Percentiles rank a stretch among this genome's conserved stretches.
Conservation (phyloP, 2,797 vertebrate species). For the Gymnoscopelus braueri region DNA sequence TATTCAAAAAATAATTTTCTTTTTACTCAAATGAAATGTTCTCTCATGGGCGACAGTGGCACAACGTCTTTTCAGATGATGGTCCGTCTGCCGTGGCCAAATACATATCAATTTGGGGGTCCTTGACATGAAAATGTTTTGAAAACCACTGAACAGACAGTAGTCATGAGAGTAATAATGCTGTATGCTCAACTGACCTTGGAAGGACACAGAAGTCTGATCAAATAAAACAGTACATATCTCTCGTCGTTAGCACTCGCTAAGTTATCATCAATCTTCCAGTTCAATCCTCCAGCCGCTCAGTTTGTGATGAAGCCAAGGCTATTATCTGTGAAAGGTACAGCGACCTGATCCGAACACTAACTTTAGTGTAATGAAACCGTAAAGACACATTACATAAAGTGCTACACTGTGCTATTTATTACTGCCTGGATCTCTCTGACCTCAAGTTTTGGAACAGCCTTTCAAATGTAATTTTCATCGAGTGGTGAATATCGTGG, state of each 20-base stretch:
- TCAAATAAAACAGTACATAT: slow-evolving; percentile 30
- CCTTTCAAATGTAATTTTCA: slow-evolving; percentile 16
- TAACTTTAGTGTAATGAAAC: slow-evolving; percentile 29
- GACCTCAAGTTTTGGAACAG: slow-evolving; percentile 27
- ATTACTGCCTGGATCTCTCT: background rate
- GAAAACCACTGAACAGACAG: too few species aligned
- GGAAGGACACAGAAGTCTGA: slow-evolving; percentile 6
- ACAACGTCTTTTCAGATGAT: too few species aligned
- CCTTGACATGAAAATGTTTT: too few species aligned
- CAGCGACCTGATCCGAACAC: slow-evolving; percentile 20
- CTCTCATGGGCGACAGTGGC: too few species aligned
- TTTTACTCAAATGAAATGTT: too few species aligned
- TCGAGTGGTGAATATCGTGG: too few species aligned
- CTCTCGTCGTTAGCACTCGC: slow-evolving; percentile 29
- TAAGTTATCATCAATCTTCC: background rate
- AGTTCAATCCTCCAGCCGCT: slow-evolving; percentile 8
- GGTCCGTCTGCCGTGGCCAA: too few species aligned
- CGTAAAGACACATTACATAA: background rate
- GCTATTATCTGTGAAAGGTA: slow-evolving; percentile 32
- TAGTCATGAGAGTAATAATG: too few species aligned
- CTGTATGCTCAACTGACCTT: slow-evolving; percentile 2
- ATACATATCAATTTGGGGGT: too few species aligned
- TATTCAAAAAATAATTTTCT: too few species aligned
- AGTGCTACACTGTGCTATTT: background rate
- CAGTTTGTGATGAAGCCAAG: slow-evolving; percentile 30